These are phyloP conservation scores for Apogon hyalosoma DNA, from an alignment of 2,797 vertebrate species.

Conservation along the genomic window DNA sequence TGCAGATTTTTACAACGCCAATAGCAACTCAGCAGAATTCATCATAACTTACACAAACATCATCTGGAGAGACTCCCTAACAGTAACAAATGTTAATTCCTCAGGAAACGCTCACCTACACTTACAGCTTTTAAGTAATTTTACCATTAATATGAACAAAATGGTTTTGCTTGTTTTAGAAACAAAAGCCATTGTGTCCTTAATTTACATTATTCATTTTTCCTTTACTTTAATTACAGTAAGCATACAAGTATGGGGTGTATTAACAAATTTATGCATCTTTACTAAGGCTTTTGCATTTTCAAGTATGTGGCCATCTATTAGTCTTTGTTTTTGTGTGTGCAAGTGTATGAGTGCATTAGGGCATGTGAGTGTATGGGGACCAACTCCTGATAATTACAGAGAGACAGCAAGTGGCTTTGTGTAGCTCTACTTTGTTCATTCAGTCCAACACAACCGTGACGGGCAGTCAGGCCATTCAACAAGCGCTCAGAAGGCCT, in stretches of 20 bases:
- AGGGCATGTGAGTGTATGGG: neutral
- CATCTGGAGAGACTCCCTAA: no score
- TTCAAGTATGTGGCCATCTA: neutral
- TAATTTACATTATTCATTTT: neutral
- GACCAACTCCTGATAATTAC: conserved; percentile 54
- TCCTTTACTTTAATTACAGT: neutral
- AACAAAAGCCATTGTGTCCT: neutral
- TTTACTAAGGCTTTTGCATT: neutral
- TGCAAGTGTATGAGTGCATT: conserved; percentile 5
- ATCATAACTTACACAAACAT: no score
- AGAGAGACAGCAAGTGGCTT: conserved; percentile 55
- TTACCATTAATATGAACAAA: no score
- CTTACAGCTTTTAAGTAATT: no score
- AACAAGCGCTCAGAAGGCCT: conserved; percentile 51
- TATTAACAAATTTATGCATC: neutral
- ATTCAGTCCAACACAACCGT: conserved; percentile 67
- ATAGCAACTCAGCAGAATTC: no score
- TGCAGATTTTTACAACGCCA: no score
- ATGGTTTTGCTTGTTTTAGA: neutral
- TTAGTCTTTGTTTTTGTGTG: conserved; percentile 7
- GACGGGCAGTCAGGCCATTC: conserved; percentile 51
- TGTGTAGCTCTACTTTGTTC: conserved; percentile 43
- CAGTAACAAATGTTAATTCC: no score
- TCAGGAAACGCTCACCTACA: no score
- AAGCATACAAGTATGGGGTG: neutral